Conservation (phyloP, 2,888 invertebrate genomes). For the Phengaris alcon region DNA sequence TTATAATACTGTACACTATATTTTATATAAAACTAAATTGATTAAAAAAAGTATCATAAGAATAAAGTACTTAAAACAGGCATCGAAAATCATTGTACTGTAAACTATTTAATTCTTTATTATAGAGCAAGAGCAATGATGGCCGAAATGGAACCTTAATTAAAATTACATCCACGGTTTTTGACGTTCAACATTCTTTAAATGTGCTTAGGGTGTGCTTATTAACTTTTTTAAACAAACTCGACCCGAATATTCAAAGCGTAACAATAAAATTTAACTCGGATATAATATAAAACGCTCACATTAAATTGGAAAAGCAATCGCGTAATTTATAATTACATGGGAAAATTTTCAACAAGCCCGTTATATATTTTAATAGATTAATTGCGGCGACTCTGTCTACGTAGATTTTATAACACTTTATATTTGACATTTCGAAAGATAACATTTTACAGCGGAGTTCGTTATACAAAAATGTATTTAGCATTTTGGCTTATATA, state of each 20-base stretch:
- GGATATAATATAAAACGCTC: not conserved
- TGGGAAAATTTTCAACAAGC: not conserved
- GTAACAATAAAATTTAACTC: not conserved
- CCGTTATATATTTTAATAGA: not conserved
- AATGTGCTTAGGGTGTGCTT: slow-evolving; percentile 9
- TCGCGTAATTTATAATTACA: not conserved
- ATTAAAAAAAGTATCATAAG: too few species aligned
- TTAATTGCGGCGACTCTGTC: too few species aligned
- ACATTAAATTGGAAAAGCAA: not conserved
- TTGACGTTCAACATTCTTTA: not conserved
- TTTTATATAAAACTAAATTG: too few species aligned
- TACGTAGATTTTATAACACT: too few species aligned
- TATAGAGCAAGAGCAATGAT: not conserved
- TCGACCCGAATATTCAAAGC: slow-evolving; percentile 5
- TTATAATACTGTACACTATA: too few species aligned
- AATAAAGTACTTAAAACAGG: too few species aligned
- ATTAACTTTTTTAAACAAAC: slow-evolving; percentile 8
- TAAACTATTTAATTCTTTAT: not conserved
- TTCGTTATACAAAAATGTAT: too few species aligned
- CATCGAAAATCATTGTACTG: not conserved
- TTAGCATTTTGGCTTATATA: too few species aligned
- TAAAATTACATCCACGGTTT: not conserved
- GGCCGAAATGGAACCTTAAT: not conserved
- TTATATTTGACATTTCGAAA: too few species aligned
- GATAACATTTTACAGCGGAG: too few species aligned